Evolutionary conservation across 2,797 vertebrate species (phyloP), one percentile per base, ranked within the genome.

Genomic region (Sebastes iracundus): DNA sequence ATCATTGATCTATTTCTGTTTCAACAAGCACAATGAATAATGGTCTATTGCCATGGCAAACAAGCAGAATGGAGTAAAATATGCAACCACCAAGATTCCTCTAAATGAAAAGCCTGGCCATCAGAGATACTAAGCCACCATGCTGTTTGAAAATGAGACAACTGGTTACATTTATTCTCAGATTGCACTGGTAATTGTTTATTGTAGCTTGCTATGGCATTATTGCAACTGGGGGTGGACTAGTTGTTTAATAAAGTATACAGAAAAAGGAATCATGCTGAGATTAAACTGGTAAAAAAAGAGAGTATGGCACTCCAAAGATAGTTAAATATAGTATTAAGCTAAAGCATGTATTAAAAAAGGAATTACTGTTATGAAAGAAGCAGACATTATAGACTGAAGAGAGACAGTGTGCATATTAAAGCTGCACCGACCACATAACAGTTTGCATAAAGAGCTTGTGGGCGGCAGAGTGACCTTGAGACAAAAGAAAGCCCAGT

Each of bases 391-490:
- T 27, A 69, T 20, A 64, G 46, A 75, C 30, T 28, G 11, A 28
- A 33, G 28, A 72, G 33, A 58, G 32, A 1, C 4, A 5, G n/a
- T 9, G 27, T 65, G 38, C 77, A 28, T 65, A 18, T 53, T 68
- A 38, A 77, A 65, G 53, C 61, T 61, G 72, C 38, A 35, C 38
- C 10, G 16, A 18, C 56, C 55, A 25, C 65, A 23, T 70, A 66
- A 62, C 52, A 72, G 75, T 69, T 72, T 80, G 52, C 3, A 27
- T 58, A 18, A 67, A 76, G 68, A 61, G 80, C 60, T 59, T 68
- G 63, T 73, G 53, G 55, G 79, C 80, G 60, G 79, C 46, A 70
- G 46, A 59, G 59, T 90, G 89, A 93, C 91, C 93, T 93, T 92
- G 90, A 90, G 79, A 80, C 79, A 67, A 85, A 85, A 85, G 20